Evolutionary conservation across 1,140 invertebrate species (phyloP), one percentile per base, ranked within the genome.

Genomic region (Drosophila ironensis): DNA sequence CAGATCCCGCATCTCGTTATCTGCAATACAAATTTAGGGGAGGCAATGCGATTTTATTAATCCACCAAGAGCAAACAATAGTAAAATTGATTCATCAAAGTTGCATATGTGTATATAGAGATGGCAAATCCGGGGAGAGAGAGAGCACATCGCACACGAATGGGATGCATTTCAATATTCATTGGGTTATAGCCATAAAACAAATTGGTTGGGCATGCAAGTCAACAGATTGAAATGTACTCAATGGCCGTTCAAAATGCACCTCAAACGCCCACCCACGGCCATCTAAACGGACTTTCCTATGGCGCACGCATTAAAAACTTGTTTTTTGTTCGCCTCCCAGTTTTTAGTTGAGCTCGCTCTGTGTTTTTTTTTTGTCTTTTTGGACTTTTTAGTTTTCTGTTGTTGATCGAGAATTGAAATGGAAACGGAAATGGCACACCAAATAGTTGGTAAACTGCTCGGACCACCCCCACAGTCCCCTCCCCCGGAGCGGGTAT

Each of bases 1-100:
- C 60, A 90, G 77, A 48, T 84, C 88, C 14, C 84, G 74, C 87
- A 88, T 88, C 72, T 90, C 81, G 70, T 86, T 88, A 86, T 89
- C 81, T 89, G 67, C 4, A 87, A 78, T 64, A 14, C 41, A 81
- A 27, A 57, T n/a, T 5, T n/a, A 41, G 24, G 17, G 28, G n/a
- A n/a, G n/a, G n/a, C n/a, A 27, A 69, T 42, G 2, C 11, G 22
- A 22, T 47, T 37, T 50, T 20, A 61, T 64, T 53, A 51, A 59
- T 52, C 41, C 38, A 12, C n/a, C n/a, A n/a, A n/a, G n/a, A n/a
- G n/a, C n/a, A n/a, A n/a, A n/a, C n/a, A n/a, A n/a, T n/a, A n/a
- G n/a, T n/a, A n/a, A n/a, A n/a, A n/a, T n/a, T n/a, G n/a, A n/a
- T n/a, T n/a, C n/a, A 17, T 54, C 27, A 4, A 12, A 24, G n/a